Percentiles rank a stretch among this genome's conserved stretches.
These are phyloP conservation scores for Hyperopisus bebe DNA, from an alignment of 2,113 vertebrate genomes.

Conservation along the genomic window DNA sequence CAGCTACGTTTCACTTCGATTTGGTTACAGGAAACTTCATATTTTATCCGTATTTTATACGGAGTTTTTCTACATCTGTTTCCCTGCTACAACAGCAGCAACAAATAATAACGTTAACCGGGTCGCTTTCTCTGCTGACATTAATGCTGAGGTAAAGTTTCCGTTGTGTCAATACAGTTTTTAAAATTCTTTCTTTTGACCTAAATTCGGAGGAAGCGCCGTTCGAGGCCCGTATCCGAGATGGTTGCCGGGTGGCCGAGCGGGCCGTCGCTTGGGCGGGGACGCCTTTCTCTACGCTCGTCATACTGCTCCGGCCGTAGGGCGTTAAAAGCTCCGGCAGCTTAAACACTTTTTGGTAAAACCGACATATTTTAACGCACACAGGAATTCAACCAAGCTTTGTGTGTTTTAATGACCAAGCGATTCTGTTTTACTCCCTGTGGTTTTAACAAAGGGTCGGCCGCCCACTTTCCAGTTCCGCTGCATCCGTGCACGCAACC, in stretches of 20 bases:
- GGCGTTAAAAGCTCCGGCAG: neutral
- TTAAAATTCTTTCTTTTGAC: neutral
- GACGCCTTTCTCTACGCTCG: neutral
- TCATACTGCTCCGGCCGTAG: too few species aligned
- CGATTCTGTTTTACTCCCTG: neutral
- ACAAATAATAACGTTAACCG: neutral
- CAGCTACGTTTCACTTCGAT: neutral
- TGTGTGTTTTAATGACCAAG: neutral
- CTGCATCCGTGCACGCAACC: neutral
- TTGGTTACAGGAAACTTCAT: neutral
- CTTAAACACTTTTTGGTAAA: neutral
- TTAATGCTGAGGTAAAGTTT: neutral
- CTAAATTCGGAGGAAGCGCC: neutral
- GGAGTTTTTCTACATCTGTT: neutral
- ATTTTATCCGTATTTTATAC: neutral
- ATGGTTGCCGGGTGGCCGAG: neutral
- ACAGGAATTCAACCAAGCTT: neutral
- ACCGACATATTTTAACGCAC: neutral
- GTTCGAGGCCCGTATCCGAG: neutral
- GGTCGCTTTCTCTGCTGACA: neutral
- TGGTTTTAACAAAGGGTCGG: neutral
- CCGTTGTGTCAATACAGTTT: neutral
- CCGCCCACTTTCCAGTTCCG: neutral
- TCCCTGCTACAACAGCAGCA: neutral
- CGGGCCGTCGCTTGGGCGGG: constrained; percentile 12